Percentiles rank a stretch among this genome's conserved stretches.
Conservation (phyloP, 35 echinoderm and acorn worm genomes). For the Lytechinus variegatus region DNA sequence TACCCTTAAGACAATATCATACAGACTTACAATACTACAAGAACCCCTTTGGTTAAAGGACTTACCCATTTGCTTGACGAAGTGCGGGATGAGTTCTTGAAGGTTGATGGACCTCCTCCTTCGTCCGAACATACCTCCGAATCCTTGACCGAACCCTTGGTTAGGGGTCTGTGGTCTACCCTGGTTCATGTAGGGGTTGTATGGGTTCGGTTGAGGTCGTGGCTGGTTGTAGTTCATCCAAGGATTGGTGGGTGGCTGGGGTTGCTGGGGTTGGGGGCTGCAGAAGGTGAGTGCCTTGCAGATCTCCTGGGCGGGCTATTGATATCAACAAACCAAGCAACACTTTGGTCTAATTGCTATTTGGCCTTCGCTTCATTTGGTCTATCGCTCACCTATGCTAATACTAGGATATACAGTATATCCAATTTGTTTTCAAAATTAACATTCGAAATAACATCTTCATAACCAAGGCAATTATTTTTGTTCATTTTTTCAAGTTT, state of each 20-base stretch:
- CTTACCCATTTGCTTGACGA: background rate
- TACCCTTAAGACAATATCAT: no score
- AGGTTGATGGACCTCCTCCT: background rate
- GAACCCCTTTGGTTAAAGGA: background rate
- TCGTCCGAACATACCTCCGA: background rate
- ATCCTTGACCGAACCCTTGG: background rate
- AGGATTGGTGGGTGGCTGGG: background rate
- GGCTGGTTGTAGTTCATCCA: background rate
- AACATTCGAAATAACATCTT: no score
- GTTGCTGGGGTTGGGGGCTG: background rate
- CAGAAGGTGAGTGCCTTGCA: slow-evolving; percentile 2
- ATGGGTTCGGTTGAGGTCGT: background rate
- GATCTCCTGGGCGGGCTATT: background rate
- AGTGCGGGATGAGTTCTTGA: background rate
- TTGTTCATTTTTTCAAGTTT: no score
- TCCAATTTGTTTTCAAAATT: no score
- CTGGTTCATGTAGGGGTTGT: background rate
- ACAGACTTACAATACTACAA: no score
- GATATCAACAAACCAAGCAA: background rate
- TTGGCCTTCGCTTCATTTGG: no score
- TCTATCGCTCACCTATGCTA: no score
- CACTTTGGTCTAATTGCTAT: no score
- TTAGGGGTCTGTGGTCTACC: background rate
- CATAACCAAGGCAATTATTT: no score
- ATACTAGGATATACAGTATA: no score